A percentile compares a stretch with the other conserved stretches of the same genome.
Evolutionary conservation across 2,888 invertebrate genomes (phyloP).

Genomic region (Boloria selene): DNA sequence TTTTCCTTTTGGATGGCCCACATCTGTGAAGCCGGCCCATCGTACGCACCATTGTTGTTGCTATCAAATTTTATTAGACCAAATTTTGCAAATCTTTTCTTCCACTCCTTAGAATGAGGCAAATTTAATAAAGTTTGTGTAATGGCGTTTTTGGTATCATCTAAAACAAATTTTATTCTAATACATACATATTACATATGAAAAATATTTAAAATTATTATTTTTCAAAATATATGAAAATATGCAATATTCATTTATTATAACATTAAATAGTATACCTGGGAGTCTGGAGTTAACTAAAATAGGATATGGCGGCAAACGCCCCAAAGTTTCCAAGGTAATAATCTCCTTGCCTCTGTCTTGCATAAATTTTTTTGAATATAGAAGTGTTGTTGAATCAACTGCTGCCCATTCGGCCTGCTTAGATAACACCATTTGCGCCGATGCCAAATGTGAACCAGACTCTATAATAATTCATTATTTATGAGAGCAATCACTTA

Average conservation of each 20-base stretch:
- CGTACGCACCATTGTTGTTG: slow-evolving; percentile 73
- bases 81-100: slow-evolving; percentile 71
- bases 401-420: slow-evolving; percentile 85
- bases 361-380: slow-evolving; percentile 80
- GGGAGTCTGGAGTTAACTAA: slow-evolving; percentile 82
- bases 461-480: slow-evolving; percentile 61
- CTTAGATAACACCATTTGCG: slow-evolving; percentile 83
- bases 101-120: slow-evolving; percentile 63
- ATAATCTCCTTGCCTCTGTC: slow-evolving; percentile 80
- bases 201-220: neutral
- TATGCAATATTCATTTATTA: too few species aligned
- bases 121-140: slow-evolving; percentile 65
- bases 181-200: neutral
- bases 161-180: slow-evolving; percentile 50
- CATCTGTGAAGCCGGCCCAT: slow-evolving; percentile 78
- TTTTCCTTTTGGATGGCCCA: slow-evolving; percentile 74
- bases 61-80: slow-evolving; percentile 73
- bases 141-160: slow-evolving; percentile 63
- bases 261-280: slow-evolving; percentile 60
- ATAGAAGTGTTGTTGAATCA: slow-evolving; percentile 82
- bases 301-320: slow-evolving; percentile 85
- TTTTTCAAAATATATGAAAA: too few species aligned
- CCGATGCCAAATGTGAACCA: slow-evolving; percentile 84
- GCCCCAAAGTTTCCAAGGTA: slow-evolving; percentile 84
- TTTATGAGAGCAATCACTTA: slow-evolving; percentile 2